A percentile compares a stretch with the other conserved stretches of the same genome.
phyloP scores from a whole-genome alignment of 2,113 vertebrate genomes.

The Seriola aureovittata region DNA sequence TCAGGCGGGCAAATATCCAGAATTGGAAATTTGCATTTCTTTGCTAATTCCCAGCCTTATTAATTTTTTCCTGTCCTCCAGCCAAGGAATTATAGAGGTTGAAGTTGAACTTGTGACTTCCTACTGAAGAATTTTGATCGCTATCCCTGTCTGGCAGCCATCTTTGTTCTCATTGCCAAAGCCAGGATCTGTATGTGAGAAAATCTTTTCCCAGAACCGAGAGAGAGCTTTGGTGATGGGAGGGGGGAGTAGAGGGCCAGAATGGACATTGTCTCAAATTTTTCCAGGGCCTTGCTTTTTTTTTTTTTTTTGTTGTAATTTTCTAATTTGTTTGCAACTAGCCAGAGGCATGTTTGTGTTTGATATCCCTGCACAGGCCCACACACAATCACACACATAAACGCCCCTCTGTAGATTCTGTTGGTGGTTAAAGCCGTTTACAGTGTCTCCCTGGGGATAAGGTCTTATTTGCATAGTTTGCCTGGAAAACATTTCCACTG shows the following conservation, averaged over 20 bases:
- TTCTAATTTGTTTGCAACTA: constrained; percentile 69
- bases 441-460: constrained; percentile 66
- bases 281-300: constrained; percentile 60
- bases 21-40: constrained; percentile 40
- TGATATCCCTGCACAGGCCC: constrained; percentile 45
- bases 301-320: constrained; percentile 43
- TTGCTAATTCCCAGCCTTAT: constrained; percentile 42
- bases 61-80: constrained; percentile 29
- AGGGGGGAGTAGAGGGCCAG: constrained; percentile 15
- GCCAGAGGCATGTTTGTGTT: constrained; percentile 74
- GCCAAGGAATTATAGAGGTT: constrained; percentile 60
- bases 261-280: constrained; percentile 36
- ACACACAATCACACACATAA: constrained; percentile 47
- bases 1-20: constrained; percentile 52
- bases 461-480: constrained; percentile 79
- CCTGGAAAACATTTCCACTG: constrained; percentile 77
- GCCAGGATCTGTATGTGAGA: constrained; percentile 71
- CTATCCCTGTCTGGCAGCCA: constrained; percentile 67
- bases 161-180: constrained; percentile 70
- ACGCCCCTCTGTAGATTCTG: constrained; percentile 47
- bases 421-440: constrained; percentile 73
- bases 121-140: constrained; percentile 72
- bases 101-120: constrained; percentile 74
- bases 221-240: constrained; percentile 45
- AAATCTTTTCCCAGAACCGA: constrained; percentile 75